phyloP scores from a whole-genome alignment of 2,797 vertebrate genomes.

The Platyrinchus mystaceus region DNA sequence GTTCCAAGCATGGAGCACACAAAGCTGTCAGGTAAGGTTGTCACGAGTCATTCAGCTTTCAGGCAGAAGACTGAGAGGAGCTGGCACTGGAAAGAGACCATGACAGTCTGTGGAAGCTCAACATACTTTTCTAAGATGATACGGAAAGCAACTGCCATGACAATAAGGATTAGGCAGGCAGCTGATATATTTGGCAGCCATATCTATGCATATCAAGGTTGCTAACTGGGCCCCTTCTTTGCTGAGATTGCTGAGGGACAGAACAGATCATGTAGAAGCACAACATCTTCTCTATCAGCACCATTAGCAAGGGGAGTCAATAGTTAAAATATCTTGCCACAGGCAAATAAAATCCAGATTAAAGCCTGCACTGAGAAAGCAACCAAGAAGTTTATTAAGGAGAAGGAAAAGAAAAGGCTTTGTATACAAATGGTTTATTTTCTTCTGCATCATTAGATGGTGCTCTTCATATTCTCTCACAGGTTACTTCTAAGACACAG shows the following conservation, averaged over 20 bases:
- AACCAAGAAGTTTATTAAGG: background rate
- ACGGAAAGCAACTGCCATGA: background rate
- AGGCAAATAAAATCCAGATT: background rate
- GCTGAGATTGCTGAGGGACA: background rate
- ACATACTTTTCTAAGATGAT: background rate
- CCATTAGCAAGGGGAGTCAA: background rate
- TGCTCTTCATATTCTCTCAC: background rate
- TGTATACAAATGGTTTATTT: background rate
- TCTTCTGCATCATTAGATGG: constrained; percentile 34
- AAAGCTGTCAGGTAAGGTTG: background rate
- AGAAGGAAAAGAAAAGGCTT: background rate
- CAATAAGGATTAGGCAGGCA: background rate
- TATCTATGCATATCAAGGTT: background rate
- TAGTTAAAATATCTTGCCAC: background rate
- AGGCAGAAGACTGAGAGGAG: background rate
- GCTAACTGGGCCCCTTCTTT: background rate
- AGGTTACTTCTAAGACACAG: background rate
- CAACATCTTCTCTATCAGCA: background rate
- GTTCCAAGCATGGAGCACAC: background rate
- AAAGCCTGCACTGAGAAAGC: background rate
- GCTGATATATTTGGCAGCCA: background rate
- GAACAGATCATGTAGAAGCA: background rate
- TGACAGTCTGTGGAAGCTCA: background rate
- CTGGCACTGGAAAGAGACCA: background rate
- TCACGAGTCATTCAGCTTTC: background rate